Percentiles rank a stretch among this genome's conserved stretches.
Evolutionary conservation across 2,797 vertebrate species (phyloP).

Genomic region (Xenopus petersii): DNA sequence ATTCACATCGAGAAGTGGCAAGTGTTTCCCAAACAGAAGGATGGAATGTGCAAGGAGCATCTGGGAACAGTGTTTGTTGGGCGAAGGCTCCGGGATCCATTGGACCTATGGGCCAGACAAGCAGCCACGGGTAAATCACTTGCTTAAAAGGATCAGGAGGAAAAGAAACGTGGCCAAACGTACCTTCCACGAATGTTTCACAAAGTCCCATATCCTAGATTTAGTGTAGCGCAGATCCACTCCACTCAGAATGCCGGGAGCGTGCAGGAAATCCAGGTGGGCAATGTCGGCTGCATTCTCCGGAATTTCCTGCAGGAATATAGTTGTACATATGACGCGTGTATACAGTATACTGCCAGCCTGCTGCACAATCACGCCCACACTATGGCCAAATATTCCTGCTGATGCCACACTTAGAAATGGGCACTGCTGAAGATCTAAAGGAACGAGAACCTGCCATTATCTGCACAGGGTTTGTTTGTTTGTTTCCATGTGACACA

Average conservation of each 20-base stretch:
- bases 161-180: not conserved
- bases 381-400: too few relatives aligned
- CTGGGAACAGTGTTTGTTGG: constrained; percentile 74
- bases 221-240: constrained; percentile 73
- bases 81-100: constrained; percentile 71
- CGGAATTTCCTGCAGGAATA: constrained; percentile 73
- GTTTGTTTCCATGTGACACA: too few relatives aligned
- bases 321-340: not conserved
- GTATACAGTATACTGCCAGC: not conserved
- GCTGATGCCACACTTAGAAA: too few relatives aligned
- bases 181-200: constrained; percentile 80
- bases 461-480: too few relatives aligned
- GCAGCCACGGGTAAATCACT: too few relatives aligned
- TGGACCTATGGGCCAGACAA: constrained; percentile 59
- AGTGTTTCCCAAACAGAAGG: constrained; percentile 67
- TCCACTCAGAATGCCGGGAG: constrained; percentile 68
- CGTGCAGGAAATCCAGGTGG: constrained; percentile 75
- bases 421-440: too few relatives aligned
- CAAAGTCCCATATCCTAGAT: constrained; percentile 70
- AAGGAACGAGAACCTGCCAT: too few relatives aligned
- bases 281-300: constrained; percentile 76
- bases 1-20: constrained; percentile 67
- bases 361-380: not conserved
- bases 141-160: too few relatives aligned
- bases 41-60: constrained; percentile 71